Evolutionary conservation across 2,888 invertebrate genomes (phyloP).

Genomic region (Flexamia atlantica): DNA sequence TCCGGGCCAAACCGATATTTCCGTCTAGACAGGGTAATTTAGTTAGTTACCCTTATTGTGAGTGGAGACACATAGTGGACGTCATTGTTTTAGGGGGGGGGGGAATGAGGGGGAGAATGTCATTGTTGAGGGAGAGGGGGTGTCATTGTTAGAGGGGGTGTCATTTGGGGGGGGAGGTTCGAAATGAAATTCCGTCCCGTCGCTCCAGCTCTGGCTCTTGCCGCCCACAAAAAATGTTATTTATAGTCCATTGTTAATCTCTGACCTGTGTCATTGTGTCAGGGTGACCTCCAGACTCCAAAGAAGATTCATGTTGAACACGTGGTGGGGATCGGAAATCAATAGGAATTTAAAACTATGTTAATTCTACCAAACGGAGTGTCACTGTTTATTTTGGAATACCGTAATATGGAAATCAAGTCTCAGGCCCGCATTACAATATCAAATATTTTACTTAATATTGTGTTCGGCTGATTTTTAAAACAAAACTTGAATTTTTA

Average conservation of each 20-base stretch:
- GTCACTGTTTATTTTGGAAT: too few relatives aligned
- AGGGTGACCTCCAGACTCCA: background rate
- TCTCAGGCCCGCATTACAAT: too few relatives aligned
- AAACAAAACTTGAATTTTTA: too few relatives aligned
- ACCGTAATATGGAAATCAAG: too few relatives aligned
- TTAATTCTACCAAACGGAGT: too few relatives aligned
- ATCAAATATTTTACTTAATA: too few relatives aligned
- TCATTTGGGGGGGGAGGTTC: background rate
- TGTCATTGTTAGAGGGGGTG: background rate
- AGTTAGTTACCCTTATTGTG: slow-evolving; percentile 25
- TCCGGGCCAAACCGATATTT: background rate
- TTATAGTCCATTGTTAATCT: slow-evolving; percentile 40
- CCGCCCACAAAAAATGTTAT: slow-evolving; percentile 38
- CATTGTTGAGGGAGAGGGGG: too few relatives aligned
- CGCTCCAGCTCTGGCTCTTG: background rate
- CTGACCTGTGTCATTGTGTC: slow-evolving; percentile 23
- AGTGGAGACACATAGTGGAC: background rate
- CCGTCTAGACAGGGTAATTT: slow-evolving; percentile 29
- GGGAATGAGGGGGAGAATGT: too few relatives aligned
- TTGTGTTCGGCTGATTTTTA: too few relatives aligned
- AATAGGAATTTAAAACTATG: too few relatives aligned
- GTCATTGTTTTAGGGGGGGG: too few relatives aligned
- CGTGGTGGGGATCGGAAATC: background rate
- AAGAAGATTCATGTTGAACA: background rate
- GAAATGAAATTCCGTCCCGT: slow-evolving; percentile 37